A percentile compares a stretch with the other conserved stretches of the same genome.
phyloP scores from a whole-genome alignment of 2,113 vertebrate species.

The Ictalurus furcatus region DNA sequence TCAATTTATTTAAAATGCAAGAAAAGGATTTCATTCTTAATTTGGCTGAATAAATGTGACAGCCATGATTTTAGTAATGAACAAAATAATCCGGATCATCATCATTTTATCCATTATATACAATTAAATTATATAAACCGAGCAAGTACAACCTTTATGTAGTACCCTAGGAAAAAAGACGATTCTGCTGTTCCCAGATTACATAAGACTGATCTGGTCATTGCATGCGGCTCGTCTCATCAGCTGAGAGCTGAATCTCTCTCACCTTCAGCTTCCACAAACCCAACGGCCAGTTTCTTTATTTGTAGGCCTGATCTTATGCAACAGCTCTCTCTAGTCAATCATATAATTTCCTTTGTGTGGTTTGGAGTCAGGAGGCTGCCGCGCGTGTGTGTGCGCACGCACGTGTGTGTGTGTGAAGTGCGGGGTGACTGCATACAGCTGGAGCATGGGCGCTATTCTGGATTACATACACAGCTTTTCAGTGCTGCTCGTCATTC shows the following conservation, averaged over 20 bases:
- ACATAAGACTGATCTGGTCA: not conserved
- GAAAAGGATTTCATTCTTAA: not conserved
- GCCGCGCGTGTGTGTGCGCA: slow-evolving; percentile 20
- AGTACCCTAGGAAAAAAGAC: not conserved
- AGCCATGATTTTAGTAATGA: not conserved
- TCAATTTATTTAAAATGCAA: not conserved
- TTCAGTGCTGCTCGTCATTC: not conserved
- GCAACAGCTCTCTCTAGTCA: slow-evolving; percentile 55
- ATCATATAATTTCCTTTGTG: slow-evolving; percentile 48
- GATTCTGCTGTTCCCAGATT: not conserved
- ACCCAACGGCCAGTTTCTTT: not conserved
- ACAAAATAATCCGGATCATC: not conserved
- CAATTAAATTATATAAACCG: not conserved
- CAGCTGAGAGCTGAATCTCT: not conserved
- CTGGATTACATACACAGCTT: slow-evolving; percentile 40
- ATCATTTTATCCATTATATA: not conserved
- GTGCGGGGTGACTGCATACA: not conserved
- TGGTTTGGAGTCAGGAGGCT: slow-evolving; percentile 39
- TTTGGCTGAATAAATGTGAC: not conserved
- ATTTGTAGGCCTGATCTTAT: slow-evolving; percentile 58
- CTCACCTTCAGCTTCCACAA: not conserved
- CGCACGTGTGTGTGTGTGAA: slow-evolving; percentile 6
- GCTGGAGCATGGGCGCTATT: slow-evolving; percentile 56
- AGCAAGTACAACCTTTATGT: not conserved
- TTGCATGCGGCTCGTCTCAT: not conserved